Conservation (phyloP, 2,888 invertebrate genomes). For the Pollenia angustigena region DNA sequence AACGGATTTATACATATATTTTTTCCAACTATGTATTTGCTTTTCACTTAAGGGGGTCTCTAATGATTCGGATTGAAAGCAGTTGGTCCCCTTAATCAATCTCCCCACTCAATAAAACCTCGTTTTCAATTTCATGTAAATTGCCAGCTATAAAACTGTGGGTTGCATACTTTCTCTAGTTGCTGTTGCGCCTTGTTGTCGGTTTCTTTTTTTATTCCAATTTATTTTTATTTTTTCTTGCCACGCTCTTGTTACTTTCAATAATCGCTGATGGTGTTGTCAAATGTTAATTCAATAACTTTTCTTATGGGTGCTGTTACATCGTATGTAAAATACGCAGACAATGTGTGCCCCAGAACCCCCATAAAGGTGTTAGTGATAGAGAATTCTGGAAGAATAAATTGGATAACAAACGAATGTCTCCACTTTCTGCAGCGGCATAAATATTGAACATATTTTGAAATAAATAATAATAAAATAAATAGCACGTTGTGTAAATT, state of each 20-base stretch:
- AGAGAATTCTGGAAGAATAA: neutral
- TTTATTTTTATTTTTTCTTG: neutral
- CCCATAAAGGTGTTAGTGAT: neutral
- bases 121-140: conserved; percentile 56
- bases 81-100: conserved; percentile 33
- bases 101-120: neutral
- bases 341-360: neutral
- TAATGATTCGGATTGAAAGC: neutral
- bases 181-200: conserved; percentile 35
- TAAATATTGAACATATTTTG: conserved; percentile 14
- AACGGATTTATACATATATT: no score
- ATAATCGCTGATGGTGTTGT: conserved; percentile 50
- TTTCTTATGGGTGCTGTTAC: conserved; percentile 46
- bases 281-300: conserved; percentile 63
- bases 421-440: neutral
- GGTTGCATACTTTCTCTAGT: conserved; percentile 6
- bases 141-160: conserved; percentile 46
- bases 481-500: neutral
- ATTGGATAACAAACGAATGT: conserved; percentile 6
- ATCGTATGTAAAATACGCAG: conserved; percentile 3
- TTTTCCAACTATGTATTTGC: no score
- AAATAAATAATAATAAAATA: neutral
- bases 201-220: neutral
- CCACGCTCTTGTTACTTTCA: neutral
- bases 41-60: no score